These are phyloP conservation scores for Pediacus dermestoides DNA, from an alignment of 2,888 invertebrate genomes.

Conservation along the genomic window DNA sequence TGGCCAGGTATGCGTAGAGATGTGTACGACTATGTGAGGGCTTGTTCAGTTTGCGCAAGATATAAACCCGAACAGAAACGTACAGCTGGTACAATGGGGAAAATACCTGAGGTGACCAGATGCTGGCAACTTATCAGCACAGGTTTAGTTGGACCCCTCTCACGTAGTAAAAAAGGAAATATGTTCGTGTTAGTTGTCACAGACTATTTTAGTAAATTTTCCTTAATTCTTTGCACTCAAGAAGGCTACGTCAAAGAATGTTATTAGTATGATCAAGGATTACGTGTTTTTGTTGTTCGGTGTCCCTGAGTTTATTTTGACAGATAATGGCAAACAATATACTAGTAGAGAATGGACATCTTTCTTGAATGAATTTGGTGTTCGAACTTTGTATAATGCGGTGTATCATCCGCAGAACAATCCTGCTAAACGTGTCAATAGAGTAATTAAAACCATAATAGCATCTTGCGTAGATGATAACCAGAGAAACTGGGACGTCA, in stretches of 20 bases:
- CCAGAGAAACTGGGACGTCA: conserved; percentile 15
- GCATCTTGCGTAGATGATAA: conserved; percentile 13
- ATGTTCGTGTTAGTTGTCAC: conserved; percentile 20
- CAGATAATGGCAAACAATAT: conserved; percentile 34
- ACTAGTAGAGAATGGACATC: conserved; percentile 5
- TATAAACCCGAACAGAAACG: conserved; percentile 1
- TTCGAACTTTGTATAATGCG: conserved; percentile 10
- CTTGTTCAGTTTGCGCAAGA: not conserved
- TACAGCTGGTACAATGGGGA: conserved; percentile 2
- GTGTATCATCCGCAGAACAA: conserved; percentile 15
- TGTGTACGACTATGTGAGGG: not conserved
- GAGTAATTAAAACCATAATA: conserved; percentile 9
- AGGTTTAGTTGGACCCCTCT: conserved; percentile 13
- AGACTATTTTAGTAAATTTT: conserved; percentile 28
- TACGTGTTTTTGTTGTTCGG: conserved; percentile 29
- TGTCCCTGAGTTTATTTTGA: conserved; percentile 25
- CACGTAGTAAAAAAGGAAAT: conserved; percentile 4
- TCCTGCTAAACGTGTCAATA: conserved; percentile 11
- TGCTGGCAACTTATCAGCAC: conserved; percentile 12
- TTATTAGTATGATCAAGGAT: conserved; percentile 21
- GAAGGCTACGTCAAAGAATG: conserved; percentile 18
- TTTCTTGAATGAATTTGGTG: conserved; percentile 5
- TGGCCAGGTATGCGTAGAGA: not conserved
- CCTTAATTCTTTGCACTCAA: conserved; percentile 25
- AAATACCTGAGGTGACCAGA: no score